phyloP scores from a whole-genome alignment of 2,797 vertebrate genomes.

The Potorous gilbertii region DNA sequence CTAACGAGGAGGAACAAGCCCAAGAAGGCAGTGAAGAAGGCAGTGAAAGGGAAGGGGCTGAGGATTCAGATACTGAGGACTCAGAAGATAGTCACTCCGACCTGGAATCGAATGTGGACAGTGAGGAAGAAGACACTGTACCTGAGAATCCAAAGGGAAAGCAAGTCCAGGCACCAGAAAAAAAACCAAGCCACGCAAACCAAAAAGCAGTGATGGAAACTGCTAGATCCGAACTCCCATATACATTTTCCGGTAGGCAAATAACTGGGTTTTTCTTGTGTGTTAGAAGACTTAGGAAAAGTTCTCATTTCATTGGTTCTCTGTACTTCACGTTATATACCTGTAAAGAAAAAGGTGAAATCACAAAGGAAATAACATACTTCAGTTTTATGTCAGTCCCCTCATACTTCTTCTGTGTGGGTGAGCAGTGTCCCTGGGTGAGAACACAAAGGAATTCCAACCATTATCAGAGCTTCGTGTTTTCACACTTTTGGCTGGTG shows the following conservation, averaged over 20 bases:
- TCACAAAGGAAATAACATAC: background rate
- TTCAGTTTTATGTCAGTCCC: background rate
- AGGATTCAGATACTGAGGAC: slow-evolving; percentile 72
- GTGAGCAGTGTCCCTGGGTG: background rate
- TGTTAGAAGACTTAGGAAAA: background rate
- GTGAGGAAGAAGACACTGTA: slow-evolving; percentile 74
- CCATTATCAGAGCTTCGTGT: background rate
- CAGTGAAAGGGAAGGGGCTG: slow-evolving; percentile 66
- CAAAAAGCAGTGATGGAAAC: slow-evolving; percentile 80
- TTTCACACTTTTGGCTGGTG: background rate
- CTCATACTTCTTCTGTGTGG: background rate
- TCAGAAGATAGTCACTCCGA: slow-evolving; percentile 83
- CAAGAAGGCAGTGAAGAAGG: slow-evolving; percentile 58
- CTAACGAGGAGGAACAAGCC: slow-evolving; percentile 52
- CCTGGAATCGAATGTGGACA: slow-evolving; percentile 81
- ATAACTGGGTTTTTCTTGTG: background rate
- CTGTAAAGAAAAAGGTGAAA: background rate
- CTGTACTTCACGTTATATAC: background rate
- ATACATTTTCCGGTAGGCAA: slow-evolving; percentile 91
- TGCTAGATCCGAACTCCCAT: slow-evolving; percentile 91
- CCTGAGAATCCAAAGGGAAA: slow-evolving; percentile 35
- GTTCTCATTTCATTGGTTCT: background rate
- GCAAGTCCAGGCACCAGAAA: background rate
- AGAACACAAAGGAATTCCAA: background rate
- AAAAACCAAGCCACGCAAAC: slow-evolving; percentile 65